Conservation (phyloP, 1,140 invertebrate genomes). For the Apis dorsata region DNA sequence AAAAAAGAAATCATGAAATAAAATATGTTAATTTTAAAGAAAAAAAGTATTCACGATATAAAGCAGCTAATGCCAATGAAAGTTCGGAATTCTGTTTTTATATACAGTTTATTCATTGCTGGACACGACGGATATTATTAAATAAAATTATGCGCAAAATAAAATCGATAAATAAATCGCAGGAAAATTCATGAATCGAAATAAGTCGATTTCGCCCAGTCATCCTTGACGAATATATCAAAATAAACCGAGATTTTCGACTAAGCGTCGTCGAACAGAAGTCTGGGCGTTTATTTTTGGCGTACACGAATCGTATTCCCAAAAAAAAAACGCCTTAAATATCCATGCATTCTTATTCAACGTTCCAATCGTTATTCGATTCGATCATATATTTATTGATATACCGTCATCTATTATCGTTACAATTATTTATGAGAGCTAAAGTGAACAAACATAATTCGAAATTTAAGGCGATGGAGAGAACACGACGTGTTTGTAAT, state of each 20-base stretch:
- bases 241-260: slow-evolving; percentile 40
- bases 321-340: slow-evolving; percentile 3
- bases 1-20: too few relatives aligned
- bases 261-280: slow-evolving; percentile 5
- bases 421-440: too few relatives aligned
- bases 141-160: slow-evolving; percentile 34
- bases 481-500: neutral
- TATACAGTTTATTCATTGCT: neutral
- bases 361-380: too few relatives aligned
- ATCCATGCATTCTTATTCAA: neutral
- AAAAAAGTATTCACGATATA: neutral
- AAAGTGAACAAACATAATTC: neutral
- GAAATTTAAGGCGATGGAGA: neutral
- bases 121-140: neutral
- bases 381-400: neutral
- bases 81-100: neutral
- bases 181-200: slow-evolving; percentile 30
- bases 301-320: neutral
- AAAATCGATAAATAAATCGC: slow-evolving; percentile 43
- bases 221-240: slow-evolving; percentile 50
- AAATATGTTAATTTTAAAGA: neutral
- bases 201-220: slow-evolving; percentile 25
- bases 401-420: neutral
- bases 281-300: slow-evolving; percentile 35
- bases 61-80: neutral